Conservation (phyloP, 2,113 vertebrate genomes). For the Setophaga petechia region DNA sequence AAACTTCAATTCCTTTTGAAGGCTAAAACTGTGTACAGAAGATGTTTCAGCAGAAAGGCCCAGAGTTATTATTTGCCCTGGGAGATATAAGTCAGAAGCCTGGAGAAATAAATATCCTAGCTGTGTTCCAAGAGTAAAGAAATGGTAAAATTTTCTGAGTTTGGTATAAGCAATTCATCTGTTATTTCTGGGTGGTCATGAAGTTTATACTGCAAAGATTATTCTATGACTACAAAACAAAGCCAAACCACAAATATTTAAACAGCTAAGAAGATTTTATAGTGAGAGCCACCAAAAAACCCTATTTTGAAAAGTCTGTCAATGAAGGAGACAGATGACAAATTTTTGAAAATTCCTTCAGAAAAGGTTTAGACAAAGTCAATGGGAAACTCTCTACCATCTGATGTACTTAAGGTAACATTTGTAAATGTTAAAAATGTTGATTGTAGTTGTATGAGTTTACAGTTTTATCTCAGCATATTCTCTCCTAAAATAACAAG, state of each 20-base stretch:
- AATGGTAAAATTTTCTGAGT: not conserved
- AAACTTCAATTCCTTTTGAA: not conserved
- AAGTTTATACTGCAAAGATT: conserved; percentile 4
- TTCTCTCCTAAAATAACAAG: not conserved
- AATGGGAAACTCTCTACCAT: not conserved
- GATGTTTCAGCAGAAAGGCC: not conserved
- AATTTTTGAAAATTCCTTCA: not conserved
- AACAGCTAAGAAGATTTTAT: not conserved
- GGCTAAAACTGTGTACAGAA: not conserved
- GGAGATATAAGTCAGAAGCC: not conserved
- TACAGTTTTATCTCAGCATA: not conserved
- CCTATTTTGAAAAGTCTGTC: not conserved
- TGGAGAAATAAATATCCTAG: not conserved
- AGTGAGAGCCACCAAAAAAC: not conserved
- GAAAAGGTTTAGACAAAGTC: not conserved
- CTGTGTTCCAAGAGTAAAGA: not conserved
- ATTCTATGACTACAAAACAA: not conserved
- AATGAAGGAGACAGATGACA: not conserved
- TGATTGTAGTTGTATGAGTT: not conserved
- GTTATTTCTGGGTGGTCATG: conserved; percentile 23
- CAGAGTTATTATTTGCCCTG: not conserved
- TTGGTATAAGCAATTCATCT: not conserved
- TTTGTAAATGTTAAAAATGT: not conserved
- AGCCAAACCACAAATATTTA: conserved; percentile 25
- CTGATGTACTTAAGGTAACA: not conserved